Evolutionary conservation across 1,140 invertebrate species (phyloP), one percentile per base, ranked within the genome.

Genomic region (Bombus impatiens): DNA sequence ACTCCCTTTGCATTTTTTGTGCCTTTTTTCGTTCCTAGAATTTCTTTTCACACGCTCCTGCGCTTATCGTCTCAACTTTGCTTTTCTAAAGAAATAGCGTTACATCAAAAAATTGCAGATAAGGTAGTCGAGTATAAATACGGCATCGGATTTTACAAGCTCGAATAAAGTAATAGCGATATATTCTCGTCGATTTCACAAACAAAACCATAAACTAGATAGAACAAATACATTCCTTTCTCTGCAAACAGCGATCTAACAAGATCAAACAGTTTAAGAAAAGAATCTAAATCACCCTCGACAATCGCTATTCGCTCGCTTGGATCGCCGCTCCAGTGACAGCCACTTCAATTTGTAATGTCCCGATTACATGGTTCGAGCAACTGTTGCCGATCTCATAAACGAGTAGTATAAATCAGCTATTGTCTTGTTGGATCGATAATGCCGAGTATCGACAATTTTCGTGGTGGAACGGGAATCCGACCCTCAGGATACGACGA

Each of bases 391-490:
- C 42, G 44, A 47, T 62, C 59, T 59, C 72, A 57, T 32, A 72
- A 81, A 82, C 80, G 59, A 82, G 68, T 81, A n/a, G 67, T 40
- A 82, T 83, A 78, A 59, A 83, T 81, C 68, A 79, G 85, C 44
- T 13, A 74, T 76, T 76, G 75, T 77, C 37, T 70, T n/a, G 77
- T 59, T 72, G n/a, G 35, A 40, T 67, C 68, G 32, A 53, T 53
- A 53, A 53, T 53, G 9, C 25, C 22, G 37, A 47, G 62, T 70
- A 70, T 78, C 87, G n/a, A 88, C 81, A 88, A 89, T 88, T 81
- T 77, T 68, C 67, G 10, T 74, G 76, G 28, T 57, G 32, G 65
- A 68, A 78, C n/a, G 42, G n/a, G 13, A 40, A 62, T 18, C 10
- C n/a, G 35, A 86, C 79, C 84, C 77, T 40, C 74, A 42, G 82